phyloP scores from a whole-genome alignment of 2,113 vertebrate genomes.

The Myotis davidii region DNA sequence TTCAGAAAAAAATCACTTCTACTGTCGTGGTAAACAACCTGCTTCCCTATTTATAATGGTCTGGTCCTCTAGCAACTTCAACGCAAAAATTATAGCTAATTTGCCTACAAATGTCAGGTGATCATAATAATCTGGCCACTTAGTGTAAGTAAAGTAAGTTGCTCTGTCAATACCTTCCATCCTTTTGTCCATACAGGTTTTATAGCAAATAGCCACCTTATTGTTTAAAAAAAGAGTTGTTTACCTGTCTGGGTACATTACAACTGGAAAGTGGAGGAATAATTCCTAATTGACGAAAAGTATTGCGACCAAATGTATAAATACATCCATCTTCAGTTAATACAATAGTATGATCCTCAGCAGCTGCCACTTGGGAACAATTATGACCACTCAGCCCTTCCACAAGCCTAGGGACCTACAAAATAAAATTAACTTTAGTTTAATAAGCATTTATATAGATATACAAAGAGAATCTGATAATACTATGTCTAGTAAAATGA shows the following conservation, averaged over 20 bases:
- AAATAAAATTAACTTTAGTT: constrained; percentile 27
- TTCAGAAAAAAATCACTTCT: no score
- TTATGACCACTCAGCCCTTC: constrained; percentile 92
- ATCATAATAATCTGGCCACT: no score
- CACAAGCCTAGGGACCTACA: constrained; percentile 93
- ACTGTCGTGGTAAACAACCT: no score
- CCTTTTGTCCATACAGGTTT: background rate
- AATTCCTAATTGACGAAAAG: constrained; percentile 95
- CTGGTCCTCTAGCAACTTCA: no score
- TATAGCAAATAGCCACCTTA: background rate
- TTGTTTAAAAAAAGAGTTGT: constrained; percentile 27
- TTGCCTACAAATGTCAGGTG: no score
- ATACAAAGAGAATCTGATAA: constrained; percentile 1
- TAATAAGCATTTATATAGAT: background rate
- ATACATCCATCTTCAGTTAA: constrained; percentile 96
- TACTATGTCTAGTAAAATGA: background rate
- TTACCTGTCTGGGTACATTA: constrained; percentile 95
- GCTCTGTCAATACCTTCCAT: background rate
- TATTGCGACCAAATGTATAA: constrained; percentile 96
- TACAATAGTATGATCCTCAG: constrained; percentile 96
- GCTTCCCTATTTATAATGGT: no score
- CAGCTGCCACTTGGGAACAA: constrained; percentile 94
- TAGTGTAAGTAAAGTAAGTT: background rate
- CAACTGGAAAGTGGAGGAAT: constrained; percentile 90
- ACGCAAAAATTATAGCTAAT: no score